Percentiles rank a stretch among this genome's conserved stretches.
phyloP scores from a whole-genome alignment of 2,113 vertebrate species.

The Antechinus flavipes region DNA sequence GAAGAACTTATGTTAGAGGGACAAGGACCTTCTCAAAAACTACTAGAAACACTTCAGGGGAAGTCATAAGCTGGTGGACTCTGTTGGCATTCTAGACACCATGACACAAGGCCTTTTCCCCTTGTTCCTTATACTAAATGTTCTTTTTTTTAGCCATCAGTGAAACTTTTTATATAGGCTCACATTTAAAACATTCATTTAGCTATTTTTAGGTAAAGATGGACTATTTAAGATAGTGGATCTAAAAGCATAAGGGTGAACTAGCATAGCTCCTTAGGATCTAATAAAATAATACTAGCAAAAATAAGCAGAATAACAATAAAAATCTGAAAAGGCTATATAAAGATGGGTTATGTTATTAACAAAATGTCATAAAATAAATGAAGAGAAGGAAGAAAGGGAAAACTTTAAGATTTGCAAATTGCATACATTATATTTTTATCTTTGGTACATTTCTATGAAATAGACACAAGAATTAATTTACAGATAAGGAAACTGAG shows the following conservation, averaged over 20 bases:
- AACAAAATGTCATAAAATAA: background rate
- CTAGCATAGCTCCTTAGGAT: background rate
- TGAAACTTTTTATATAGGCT: background rate
- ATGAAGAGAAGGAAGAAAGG: background rate
- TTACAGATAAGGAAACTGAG: background rate
- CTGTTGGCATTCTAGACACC: background rate
- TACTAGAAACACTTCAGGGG: background rate
- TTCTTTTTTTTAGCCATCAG: background rate
- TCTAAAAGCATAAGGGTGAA: background rate
- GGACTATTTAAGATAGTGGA: background rate
- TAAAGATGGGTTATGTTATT: background rate
- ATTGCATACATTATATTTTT: background rate
- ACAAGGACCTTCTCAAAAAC: background rate
- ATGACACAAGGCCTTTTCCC: background rate
- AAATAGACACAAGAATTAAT: background rate
- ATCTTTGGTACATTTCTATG: background rate
- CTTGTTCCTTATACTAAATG: background rate
- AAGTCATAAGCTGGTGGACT: background rate
- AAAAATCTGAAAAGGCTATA: background rate
- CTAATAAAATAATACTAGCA: background rate
- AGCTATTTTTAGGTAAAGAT: background rate
- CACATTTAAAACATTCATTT: background rate
- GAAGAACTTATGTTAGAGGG: constrained; percentile 12
- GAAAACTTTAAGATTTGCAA: background rate
- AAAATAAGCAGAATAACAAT: background rate